Base-by-base conservation (phyloP, 2,113 vertebrate species). In the human region DNA sequence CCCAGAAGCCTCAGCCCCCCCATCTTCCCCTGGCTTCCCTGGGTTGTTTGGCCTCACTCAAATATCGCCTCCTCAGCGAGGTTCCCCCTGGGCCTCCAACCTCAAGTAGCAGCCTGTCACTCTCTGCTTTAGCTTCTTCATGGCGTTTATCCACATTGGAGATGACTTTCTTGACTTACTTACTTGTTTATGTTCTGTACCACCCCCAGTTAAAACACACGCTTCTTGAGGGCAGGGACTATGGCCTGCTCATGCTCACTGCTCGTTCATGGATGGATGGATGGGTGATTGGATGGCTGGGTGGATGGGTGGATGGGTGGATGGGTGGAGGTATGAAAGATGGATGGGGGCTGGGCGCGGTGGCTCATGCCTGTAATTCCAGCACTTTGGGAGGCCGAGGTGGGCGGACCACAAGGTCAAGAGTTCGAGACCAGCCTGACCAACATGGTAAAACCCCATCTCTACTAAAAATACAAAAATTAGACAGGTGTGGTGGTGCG, bases 271-370 rank as follows among this genome's bases (percentile, higher is more conserved):
- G 52, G n/a, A 6, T 55, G 30, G n/a, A 1, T 57, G 30, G 23
- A 6, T 52, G 23, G 59, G 38, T 45, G 5, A 6, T 11, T 23
- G 61, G 22, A 3, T 40, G 35, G 18, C 38, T 73, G 78, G 78
- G n/a, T 68, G n/a, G 78, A n/a, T 50, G 50, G 50, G 3, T 27
- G 20, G 50, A 2, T 38, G 50, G 14, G 2, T 73, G 91, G 16
- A 3, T 27, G 5, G 35, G 2, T 30, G n/a, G 3, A 8, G 10
- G 40, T 5, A 2, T 16, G 2, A 10, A 8, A 10, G 30, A 59
- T 25, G 38, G 2, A 55, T 55, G 52, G 52, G 52, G 52, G 52
- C 52, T 55, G 52, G 52, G 5, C 17, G 6, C 17, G 17, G 52
- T 55, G 52, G 52, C 52, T 55, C 16, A 55, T 6, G 52, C 52